Conservation (phyloP, 2,797 vertebrate genomes). For the Zonotrichia albicollis region DNA sequence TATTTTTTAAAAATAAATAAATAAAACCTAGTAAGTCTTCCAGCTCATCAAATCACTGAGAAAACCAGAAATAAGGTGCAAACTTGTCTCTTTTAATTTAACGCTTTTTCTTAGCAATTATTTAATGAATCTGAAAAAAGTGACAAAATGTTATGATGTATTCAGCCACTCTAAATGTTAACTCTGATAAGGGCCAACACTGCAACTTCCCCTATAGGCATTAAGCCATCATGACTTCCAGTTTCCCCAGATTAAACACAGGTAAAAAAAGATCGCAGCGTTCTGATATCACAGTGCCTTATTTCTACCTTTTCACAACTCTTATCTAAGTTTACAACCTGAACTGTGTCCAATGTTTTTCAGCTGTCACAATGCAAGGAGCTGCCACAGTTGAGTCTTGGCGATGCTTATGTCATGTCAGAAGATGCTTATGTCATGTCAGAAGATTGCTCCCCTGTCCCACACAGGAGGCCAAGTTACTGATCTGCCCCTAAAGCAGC, state of each 20-base stretch:
- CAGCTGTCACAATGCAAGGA: background rate
- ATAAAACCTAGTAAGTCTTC: background rate
- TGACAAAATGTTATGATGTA: constrained; percentile 2
- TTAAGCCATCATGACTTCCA: background rate
- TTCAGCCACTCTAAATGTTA: constrained; percentile 16
- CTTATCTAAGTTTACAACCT: background rate
- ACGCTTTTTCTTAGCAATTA: constrained; percentile 15
- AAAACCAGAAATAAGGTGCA: background rate
- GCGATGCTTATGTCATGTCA: background rate
- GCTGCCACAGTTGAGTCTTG: background rate
- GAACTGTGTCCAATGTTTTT: background rate
- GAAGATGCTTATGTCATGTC: background rate
- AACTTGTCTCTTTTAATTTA: background rate
- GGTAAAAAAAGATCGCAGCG: background rate
- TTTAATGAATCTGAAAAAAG: constrained; percentile 15
- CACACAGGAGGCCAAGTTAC: background rate
- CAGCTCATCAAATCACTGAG: background rate
- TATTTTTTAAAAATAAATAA: background rate
- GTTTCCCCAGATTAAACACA: background rate
- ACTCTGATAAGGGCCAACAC: background rate
- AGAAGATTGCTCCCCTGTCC: background rate
- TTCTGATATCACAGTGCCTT: background rate
- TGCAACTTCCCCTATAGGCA: background rate
- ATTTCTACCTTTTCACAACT: background rate
- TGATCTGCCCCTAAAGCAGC: background rate